Percentiles rank a stretch among this genome's conserved stretches.
phyloP scores from a whole-genome alignment of 2,888 invertebrate species.

The Cheilosia scutellata region DNA sequence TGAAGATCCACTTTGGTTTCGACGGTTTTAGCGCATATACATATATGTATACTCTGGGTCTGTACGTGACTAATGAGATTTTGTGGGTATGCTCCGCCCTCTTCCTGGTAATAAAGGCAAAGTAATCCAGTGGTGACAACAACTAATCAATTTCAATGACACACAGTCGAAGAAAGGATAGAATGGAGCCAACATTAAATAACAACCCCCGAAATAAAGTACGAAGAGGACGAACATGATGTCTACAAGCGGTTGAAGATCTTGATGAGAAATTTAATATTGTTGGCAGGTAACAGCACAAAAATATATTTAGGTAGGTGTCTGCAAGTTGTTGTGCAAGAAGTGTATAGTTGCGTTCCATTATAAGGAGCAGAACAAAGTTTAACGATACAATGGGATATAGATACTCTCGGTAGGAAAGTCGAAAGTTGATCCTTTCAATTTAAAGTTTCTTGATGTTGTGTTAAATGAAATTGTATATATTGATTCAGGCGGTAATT shows the following conservation, averaged over 20 bases:
- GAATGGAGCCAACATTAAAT: not conserved
- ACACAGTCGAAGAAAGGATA: slow-evolving; percentile 8
- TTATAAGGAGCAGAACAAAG: slow-evolving; percentile 38
- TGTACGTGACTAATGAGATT: slow-evolving; percentile 69
- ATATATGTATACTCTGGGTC: not conserved
- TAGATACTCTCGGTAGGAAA: slow-evolving; percentile 24
- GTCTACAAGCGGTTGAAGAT: slow-evolving; percentile 9
- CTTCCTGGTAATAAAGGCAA: slow-evolving; percentile 57
- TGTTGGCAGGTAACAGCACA: slow-evolving; percentile 40
- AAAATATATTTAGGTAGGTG: slow-evolving; percentile 28
- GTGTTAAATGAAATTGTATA: slow-evolving; percentile 59
- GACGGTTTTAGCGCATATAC: slow-evolving; percentile 1
- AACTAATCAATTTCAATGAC: slow-evolving; percentile 73
- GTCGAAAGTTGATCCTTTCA: slow-evolving; percentile 64
- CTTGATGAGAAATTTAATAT: slow-evolving; percentile 66
- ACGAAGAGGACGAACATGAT: not conserved
- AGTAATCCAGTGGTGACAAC: slow-evolving; percentile 75
- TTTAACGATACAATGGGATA: slow-evolving; percentile 53
- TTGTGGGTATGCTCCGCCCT: slow-evolving; percentile 21
- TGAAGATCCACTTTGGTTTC: slow-evolving; percentile 50
- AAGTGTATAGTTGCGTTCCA: slow-evolving; percentile 39
- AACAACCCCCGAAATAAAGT: not conserved
- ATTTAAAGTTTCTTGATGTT: slow-evolving; percentile 68
- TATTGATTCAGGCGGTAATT: slow-evolving; percentile 56
- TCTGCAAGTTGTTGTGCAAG: slow-evolving; percentile 22